Evolutionary conservation across 2,797 vertebrate species (phyloP), one percentile per base, ranked within the genome.

Genomic region (Phataginus tricuspis): DNA sequence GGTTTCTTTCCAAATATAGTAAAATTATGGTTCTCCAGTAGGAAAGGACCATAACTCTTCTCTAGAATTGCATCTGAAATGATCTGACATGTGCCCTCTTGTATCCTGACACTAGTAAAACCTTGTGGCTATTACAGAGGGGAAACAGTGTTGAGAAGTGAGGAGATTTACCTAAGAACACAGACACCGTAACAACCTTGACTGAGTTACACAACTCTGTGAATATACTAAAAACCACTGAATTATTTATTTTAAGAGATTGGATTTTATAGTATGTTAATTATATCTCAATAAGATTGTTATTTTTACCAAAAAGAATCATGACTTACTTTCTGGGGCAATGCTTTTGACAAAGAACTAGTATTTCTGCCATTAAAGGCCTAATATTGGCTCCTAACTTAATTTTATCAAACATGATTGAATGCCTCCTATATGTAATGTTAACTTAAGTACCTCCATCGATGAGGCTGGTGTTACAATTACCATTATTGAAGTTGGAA

Each of bases 311-410:
- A 7, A 77, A 39, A 75, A 69, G 71, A 86, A 71, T 59, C 34
- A 49, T 27, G 18, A 75, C 2, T 64, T 87, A 57, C 12, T 5
- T 90, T 82, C 29, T 68, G 51, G 51, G 34, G 15, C n/a, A 89
- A 94, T 72, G 25, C 12, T 96, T 97, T 94, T 91, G 39, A 91
- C 8, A 92, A 34, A 93, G 27, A 72, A 42, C 21, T 68, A 89
- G 31, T 57, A 90, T 80, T 68, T 95, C 63, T 77, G 16, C 39
- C 57, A 66, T 96, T 57, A 83, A 95, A 90, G 45, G 16, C 8
- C 34, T 79, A 55, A 7, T 75, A 27, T 18, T 86, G 21, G 6
- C 42, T 87, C 27, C 34, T 90, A 80, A 72, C 31, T 80, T 59
- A 75, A 79, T 94, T 92, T 89, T 63, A 64, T 59, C 63, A 74